These are phyloP conservation scores for Crotophaga sulcirostris DNA, from an alignment of 2,113 vertebrate genomes.

Conservation along the genomic window DNA sequence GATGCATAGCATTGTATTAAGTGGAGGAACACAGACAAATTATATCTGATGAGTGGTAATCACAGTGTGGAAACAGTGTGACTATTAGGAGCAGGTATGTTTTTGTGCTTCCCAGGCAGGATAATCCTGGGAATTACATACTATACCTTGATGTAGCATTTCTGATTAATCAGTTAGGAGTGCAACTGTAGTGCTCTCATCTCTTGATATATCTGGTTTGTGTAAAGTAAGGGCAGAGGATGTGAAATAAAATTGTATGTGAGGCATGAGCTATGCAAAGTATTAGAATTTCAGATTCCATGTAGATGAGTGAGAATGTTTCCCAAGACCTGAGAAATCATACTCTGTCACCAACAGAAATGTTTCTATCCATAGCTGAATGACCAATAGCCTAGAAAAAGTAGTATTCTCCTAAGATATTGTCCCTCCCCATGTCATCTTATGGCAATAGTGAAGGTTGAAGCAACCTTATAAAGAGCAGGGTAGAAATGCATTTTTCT, in stretches of 20 bases:
- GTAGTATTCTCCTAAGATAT: neutral
- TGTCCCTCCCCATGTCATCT: neutral
- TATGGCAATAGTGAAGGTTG: neutral
- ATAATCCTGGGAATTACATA: slow-evolving; percentile 1
- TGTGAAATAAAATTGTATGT: neutral
- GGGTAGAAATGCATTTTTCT: neutral
- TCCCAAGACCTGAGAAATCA: neutral
- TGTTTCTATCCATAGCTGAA: neutral
- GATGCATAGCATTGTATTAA: neutral
- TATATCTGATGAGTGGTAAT: neutral
- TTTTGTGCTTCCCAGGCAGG: slow-evolving; percentile 14
- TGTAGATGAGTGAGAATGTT: neutral
- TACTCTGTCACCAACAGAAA: neutral
- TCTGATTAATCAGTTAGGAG: neutral
- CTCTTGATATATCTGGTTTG: neutral
- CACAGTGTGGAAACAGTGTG: neutral
- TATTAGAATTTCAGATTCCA: neutral
- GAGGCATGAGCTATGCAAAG: neutral
- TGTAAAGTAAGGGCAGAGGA: neutral
- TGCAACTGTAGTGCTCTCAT: neutral
- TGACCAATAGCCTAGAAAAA: neutral
- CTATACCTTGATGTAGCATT: neutral
- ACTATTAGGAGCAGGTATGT: neutral
- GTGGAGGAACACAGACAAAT: neutral
- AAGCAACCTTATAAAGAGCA: neutral